A percentile compares a stretch with the other conserved stretches of the same genome.
Conservation (phyloP, 2,113 vertebrate genomes). For the Rhagologus leucostigma region DNA sequence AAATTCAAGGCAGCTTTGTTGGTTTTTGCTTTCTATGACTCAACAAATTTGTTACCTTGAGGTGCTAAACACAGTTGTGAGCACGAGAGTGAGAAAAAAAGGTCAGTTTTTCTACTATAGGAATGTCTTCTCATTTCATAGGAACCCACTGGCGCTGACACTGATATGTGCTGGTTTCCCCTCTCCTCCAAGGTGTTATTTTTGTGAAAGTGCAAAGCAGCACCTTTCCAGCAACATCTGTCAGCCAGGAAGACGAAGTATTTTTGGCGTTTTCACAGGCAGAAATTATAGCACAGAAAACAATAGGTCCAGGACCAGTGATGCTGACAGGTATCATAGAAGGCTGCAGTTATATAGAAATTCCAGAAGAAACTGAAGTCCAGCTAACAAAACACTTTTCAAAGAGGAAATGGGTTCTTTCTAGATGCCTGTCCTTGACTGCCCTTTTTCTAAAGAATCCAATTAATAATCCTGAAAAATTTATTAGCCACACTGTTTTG, state of each 20-base stretch:
- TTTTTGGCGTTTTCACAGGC: neutral
- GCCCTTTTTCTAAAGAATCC: conserved; percentile 15
- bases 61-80: neutral
- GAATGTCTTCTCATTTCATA: neutral
- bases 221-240: neutral
- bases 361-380: neutral
- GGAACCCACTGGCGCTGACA: neutral
- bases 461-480: neutral
- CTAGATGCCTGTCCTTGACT: neutral
- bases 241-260: neutral
- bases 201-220: neutral
- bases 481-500: neutral
- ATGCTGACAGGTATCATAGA: neutral
- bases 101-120: neutral
- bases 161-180: neutral
- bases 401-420: neutral
- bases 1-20: conserved; percentile 9
- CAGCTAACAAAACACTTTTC: neutral
- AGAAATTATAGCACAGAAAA: neutral
- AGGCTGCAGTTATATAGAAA: neutral
- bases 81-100: neutral
- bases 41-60: conserved; percentile 37
- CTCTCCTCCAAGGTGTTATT: neutral
- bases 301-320: neutral
- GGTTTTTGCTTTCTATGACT: conserved; percentile 35